Percentiles rank a stretch among this genome's conserved stretches.
phyloP scores from a whole-genome alignment of 1,140 invertebrate species.

The Drosophila mauritiana region DNA sequence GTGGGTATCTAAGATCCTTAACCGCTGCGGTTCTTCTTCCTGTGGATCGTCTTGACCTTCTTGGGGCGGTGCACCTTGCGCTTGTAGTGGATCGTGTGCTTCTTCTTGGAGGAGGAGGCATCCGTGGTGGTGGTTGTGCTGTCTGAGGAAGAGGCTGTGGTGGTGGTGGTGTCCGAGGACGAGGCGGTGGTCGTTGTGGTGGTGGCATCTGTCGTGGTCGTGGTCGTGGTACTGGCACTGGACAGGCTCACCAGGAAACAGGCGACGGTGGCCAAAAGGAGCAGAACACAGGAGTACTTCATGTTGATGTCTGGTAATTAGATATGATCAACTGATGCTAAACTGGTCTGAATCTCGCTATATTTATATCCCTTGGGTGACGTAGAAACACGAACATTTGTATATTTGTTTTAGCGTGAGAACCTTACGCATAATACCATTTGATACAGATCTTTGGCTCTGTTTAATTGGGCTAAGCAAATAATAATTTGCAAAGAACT shows the following conservation, averaged over 20 bases:
- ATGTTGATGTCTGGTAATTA: neutral
- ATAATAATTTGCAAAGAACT: slow-evolving; percentile 11
- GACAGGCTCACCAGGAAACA: slow-evolving; percentile 21
- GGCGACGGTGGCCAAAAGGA: slow-evolving; percentile 8
- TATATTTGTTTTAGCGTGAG: neutral
- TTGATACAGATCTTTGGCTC: neutral
- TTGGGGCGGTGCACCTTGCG: slow-evolving; percentile 10
- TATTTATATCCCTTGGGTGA: slow-evolving; percentile 11
- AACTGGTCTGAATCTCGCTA: neutral
- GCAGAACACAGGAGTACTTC: slow-evolving; percentile 9
- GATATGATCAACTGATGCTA: slow-evolving; percentile 17
- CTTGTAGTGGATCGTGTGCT: neutral
- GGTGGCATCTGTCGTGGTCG: slow-evolving; percentile 11
- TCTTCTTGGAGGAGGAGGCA: slow-evolving; percentile 1
- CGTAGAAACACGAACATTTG: neutral
- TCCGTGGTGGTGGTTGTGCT: neutral
- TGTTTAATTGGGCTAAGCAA: slow-evolving; percentile 1
- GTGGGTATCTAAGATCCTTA: neutral
- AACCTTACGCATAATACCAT: neutral
- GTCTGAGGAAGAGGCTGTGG: neutral
- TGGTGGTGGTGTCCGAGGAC: slow-evolving; percentile 25
- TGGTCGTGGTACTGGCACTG: neutral
- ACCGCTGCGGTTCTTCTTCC: slow-evolving; percentile 2
- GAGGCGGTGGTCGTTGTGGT: slow-evolving; percentile 1
- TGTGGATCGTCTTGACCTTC: neutral